These are phyloP conservation scores for Falco punctatus DNA, from an alignment of 2,113 vertebrate genomes.

Conservation along the genomic window DNA sequence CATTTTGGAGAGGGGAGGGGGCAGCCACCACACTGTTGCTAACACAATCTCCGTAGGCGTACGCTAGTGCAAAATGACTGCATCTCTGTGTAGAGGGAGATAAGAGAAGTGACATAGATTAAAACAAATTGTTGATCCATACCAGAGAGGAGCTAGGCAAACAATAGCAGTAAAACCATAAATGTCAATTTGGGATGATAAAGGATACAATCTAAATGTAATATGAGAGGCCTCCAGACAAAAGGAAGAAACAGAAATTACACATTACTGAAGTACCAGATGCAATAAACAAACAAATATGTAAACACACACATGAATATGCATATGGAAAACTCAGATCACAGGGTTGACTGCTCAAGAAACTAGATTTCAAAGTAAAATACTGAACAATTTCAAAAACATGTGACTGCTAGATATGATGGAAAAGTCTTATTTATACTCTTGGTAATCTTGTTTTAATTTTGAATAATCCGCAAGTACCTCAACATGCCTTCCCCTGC, in stretches of 20 bases:
- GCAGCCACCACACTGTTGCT: conserved; percentile 37
- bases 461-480: not conserved
- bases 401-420: conserved; percentile 41
- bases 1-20: conserved; percentile 45
- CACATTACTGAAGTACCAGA: conserved; percentile 77
- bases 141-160: conserved; percentile 81
- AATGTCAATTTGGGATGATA: conserved; percentile 92
- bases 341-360: conserved; percentile 65
- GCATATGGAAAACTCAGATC: conserved; percentile 75
- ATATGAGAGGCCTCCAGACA: conserved; percentile 87
- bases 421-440: conserved; percentile 28
- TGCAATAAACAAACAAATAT: conserved; percentile 56
- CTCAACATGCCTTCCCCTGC: not conserved
- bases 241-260: conserved; percentile 84
- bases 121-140: conserved; percentile 85
- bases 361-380: conserved; percentile 70
- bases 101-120: conserved; percentile 83
- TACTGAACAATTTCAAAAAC: conserved; percentile 24
- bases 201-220: conserved; percentile 90
- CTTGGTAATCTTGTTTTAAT: conserved; percentile 47
- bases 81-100: conserved; percentile 76
- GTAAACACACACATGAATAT: conserved; percentile 60
- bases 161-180: conserved; percentile 90
- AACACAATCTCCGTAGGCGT: conserved; percentile 68
- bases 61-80: conserved; percentile 65